Base-by-base conservation (phyloP, 1,140 invertebrate species). In the Calliopsis andreniformis region DNA sequence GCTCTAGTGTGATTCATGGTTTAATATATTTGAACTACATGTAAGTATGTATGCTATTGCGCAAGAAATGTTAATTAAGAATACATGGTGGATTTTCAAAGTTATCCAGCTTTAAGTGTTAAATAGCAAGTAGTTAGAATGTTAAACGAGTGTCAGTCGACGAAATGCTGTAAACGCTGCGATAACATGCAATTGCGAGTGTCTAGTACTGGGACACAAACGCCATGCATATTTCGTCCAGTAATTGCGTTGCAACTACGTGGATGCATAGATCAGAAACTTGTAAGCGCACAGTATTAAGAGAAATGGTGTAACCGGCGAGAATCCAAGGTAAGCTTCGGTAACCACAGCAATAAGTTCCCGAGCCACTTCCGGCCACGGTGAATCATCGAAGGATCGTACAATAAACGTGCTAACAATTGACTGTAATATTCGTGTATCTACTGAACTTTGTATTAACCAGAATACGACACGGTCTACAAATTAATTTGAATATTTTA, bases 361-460 rank as follows among this genome's bases (percentile, higher is more conserved):
- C 39, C 10, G 6, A 25, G 30, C 18, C 5, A 59, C 25, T 42
- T 76, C 55, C 43, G 55, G 14, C 28, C 43, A 5, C 47, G 8
- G 28, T 42, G 55, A 59, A 68, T 76, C 53, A 51, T 76, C 43
- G 30, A 51, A 55, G 32, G 47, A 59, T 42, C 43, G 35, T 28
- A 49, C 18, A 39, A 51, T 28, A 69, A 49, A 28, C 56, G 23
- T 32, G 35, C 12, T 49, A 35, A 55, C 39, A 45, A 64, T 71
- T 23, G 10, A 3, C 14, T 20, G 4, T 45, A 59, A 70, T 61
- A 35, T 8, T 25, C n/a, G 30, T 35, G 35, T 35, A 28, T 55
- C 23, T 12, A n/a, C 6, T 1, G 35, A 66, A 53, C 7, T 49
- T 59, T 12, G 25, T 23, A 10, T 56, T 28, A 39, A 58, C 7